These are phyloP conservation scores for Semnornis frantzii DNA, from an alignment of 2,113 vertebrate species.

Conservation along the genomic window DNA sequence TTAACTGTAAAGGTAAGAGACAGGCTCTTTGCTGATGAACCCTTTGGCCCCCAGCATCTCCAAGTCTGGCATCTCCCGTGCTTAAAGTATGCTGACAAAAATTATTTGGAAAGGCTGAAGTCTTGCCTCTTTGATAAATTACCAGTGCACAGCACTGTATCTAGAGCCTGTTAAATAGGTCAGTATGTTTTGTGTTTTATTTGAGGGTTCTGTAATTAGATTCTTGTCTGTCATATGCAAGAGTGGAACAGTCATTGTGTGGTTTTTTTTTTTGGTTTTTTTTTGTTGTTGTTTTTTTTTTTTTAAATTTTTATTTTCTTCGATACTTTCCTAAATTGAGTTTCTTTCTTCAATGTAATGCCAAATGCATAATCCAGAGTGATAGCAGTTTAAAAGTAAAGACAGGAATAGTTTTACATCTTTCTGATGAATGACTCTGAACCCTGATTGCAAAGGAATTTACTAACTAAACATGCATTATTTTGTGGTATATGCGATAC, in stretches of 20 bases:
- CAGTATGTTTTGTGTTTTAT: background rate
- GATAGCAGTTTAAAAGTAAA: background rate
- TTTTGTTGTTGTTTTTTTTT: background rate
- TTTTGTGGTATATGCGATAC: background rate
- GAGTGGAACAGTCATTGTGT: background rate
- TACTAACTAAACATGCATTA: background rate
- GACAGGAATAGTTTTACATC: background rate
- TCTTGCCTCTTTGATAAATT: background rate
- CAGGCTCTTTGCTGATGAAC: background rate
- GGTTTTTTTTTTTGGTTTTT: too few species aligned
- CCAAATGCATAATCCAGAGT: background rate
- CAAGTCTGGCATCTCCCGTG: background rate
- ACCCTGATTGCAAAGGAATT: background rate
- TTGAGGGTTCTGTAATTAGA: background rate
- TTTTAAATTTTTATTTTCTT: background rate
- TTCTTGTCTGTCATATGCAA: background rate
- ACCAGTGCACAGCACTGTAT: background rate
- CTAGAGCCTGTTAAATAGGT: background rate
- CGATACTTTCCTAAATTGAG: background rate
- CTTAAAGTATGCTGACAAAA: background rate
- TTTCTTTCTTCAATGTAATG: background rate
- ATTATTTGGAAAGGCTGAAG: background rate
- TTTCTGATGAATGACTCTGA: background rate
- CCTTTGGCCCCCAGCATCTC: background rate
- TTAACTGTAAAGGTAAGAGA: background rate